phyloP scores from a whole-genome alignment of 2,888 invertebrate genomes.

The Epinotia demarniana region DNA sequence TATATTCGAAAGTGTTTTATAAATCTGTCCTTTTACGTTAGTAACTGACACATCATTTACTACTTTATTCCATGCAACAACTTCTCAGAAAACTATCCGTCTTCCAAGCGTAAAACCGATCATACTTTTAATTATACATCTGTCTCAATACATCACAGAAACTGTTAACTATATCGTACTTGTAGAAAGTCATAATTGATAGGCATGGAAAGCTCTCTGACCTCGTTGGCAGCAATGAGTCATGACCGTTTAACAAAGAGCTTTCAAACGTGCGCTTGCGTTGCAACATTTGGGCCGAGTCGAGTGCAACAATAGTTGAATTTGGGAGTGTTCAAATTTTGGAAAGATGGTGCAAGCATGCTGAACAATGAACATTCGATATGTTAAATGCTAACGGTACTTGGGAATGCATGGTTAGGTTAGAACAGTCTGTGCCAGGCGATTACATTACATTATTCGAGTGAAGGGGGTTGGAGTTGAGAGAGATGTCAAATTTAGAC shows the following conservation, averaged over 20 bases:
- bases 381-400: constrained; percentile 1
- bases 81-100: neutral
- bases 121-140: constrained; percentile 29
- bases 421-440: neutral
- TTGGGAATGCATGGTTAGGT: neutral
- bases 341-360: constrained; percentile 31
- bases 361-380: constrained; percentile 5
- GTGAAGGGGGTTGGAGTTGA: too few relatives aligned
- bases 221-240: constrained; percentile 63
- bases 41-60: neutral
- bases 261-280: constrained; percentile 52
- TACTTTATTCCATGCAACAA: neutral
- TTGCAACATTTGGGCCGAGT: constrained; percentile 41
- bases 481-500: neutral
- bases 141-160: constrained; percentile 29
- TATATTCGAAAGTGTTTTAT: too few relatives aligned
- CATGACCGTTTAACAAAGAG: constrained; percentile 58
- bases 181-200: constrained; percentile 54
- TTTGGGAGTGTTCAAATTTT: constrained; percentile 34
- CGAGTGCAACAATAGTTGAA: constrained; percentile 37
- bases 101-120: constrained; percentile 8
- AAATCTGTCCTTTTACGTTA: too few relatives aligned
- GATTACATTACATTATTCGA: neutral
- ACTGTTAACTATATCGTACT: constrained; percentile 35
- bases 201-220: constrained; percentile 68